Conservation (phyloP, 53 echinoderm and acorn worm genomes). For the Hippasteria phrygiana region DNA sequence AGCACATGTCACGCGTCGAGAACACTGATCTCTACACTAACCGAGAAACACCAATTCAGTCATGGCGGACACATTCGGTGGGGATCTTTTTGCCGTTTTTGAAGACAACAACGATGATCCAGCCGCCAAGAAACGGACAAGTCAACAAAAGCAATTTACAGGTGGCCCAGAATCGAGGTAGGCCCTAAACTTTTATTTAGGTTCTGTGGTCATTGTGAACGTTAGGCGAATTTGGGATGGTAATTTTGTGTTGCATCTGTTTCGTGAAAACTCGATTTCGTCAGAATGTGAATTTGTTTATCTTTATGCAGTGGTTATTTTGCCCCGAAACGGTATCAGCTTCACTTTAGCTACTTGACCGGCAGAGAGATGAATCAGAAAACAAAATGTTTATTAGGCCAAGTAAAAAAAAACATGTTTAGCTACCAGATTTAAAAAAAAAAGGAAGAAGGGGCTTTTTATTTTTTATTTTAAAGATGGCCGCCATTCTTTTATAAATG, state of each 20-base stretch:
- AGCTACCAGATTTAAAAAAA: too few relatives aligned
- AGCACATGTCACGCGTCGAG: not conserved
- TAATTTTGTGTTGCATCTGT: slow-evolving; percentile 5
- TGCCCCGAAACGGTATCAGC: too few relatives aligned
- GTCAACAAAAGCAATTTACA: not conserved
- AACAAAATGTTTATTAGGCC: too few relatives aligned
- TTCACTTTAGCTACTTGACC: too few relatives aligned
- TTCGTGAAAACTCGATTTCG: not conserved
- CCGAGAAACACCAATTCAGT: not conserved
- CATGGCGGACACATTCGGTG: slow-evolving; percentile 81
- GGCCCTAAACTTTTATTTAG: not conserved
- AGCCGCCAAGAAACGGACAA: slow-evolving; percentile 7
- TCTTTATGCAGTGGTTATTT: too few relatives aligned
- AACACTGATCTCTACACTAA: too few relatives aligned
- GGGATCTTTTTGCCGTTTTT: slow-evolving; percentile 87
- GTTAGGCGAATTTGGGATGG: not conserved
- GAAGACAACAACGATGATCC: slow-evolving; percentile 51
- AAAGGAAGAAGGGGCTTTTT: too few relatives aligned
- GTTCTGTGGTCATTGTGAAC: not conserved
- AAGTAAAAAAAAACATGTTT: too few relatives aligned
- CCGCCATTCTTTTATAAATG: too few relatives aligned
- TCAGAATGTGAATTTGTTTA: too few relatives aligned
- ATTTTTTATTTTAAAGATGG: too few relatives aligned
- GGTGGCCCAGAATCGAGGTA: slow-evolving; percentile 24
- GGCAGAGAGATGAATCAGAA: too few relatives aligned